Percentiles rank a stretch among this genome's conserved stretches.
Evolutionary conservation across 2,797 vertebrate genomes (phyloP).

Genomic region (Garrulus glandarius): DNA sequence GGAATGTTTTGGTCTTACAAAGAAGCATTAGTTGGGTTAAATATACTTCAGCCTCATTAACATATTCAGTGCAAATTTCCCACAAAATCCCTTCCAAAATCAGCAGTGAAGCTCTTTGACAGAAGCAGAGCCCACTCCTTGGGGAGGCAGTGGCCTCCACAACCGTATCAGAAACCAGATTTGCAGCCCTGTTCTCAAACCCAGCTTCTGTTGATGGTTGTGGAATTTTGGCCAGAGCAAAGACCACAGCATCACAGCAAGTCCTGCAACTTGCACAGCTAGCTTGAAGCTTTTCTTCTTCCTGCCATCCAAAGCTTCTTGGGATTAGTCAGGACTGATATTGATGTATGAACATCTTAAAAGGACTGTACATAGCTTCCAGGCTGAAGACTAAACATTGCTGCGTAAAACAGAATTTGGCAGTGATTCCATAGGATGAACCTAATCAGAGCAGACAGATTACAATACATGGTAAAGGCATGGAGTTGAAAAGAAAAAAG

Average conservation of each 20-base stretch:
- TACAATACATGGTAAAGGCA: slow-evolving; percentile 50
- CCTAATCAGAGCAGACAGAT: slow-evolving; percentile 59
- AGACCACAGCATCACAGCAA: not conserved
- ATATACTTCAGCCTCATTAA: not conserved
- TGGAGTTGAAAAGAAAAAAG: slow-evolving; percentile 18
- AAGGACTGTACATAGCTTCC: slow-evolving; percentile 49
- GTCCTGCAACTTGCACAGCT: not conserved
- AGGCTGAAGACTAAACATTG: slow-evolving; percentile 67
- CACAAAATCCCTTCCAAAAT: not conserved
- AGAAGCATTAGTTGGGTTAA: not conserved
- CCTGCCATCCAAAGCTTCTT: slow-evolving; percentile 12
- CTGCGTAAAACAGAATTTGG: slow-evolving; percentile 61
- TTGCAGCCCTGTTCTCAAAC: not conserved
- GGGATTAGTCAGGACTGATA: slow-evolving; percentile 31
- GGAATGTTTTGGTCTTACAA: not conserved
- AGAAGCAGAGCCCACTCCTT: not conserved
- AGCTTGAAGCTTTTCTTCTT: slow-evolving; percentile 32
- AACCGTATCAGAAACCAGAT: not conserved
- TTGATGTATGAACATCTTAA: slow-evolving; percentile 56
- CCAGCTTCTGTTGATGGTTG: not conserved
- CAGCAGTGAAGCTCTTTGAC: not conserved
- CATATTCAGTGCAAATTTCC: not conserved
- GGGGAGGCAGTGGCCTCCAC: not conserved
- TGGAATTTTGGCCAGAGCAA: not conserved
- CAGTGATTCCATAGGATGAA: slow-evolving; percentile 52